Evolutionary conservation across 1,140 invertebrate genomes (phyloP).

Genomic region (Thaumatotibia leucotreta): DNA sequence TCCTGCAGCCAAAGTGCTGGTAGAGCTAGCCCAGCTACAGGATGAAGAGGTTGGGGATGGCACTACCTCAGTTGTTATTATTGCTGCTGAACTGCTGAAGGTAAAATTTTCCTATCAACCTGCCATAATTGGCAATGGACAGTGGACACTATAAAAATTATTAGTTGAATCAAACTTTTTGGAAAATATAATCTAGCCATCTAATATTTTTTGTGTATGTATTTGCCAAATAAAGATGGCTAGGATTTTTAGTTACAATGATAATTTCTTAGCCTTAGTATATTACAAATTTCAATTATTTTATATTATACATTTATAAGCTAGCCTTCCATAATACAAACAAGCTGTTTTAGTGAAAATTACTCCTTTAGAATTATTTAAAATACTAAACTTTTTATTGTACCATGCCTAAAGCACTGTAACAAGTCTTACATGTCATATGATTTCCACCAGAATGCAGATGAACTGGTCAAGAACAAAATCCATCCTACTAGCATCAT

Average conservation of each 20-base stretch:
- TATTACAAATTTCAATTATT: too few relatives aligned
- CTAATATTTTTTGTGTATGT: too few relatives aligned
- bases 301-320: neutral
- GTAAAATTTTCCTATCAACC: conserved; percentile 39
- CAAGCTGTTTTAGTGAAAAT: too few relatives aligned
- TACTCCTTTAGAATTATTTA: neutral
- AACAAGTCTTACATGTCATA: too few relatives aligned
- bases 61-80: conserved; percentile 97
- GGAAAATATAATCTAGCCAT: too few relatives aligned
- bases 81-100: conserved; percentile 82
- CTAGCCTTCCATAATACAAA: too few relatives aligned
- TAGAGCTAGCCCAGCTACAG: conserved; percentile 98
- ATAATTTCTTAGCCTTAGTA: too few relatives aligned
- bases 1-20: conserved; percentile 97
- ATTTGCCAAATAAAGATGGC: too few relatives aligned
- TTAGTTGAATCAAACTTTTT: too few relatives aligned
- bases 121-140: too few relatives aligned
- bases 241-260: too few relatives aligned
- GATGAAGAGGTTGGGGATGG: conserved; percentile 99
- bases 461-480: conserved; percentile 99
- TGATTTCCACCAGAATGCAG: conserved; percentile 95
- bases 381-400: neutral
- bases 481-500: conserved; percentile 99
- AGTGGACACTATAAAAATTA: neutral
- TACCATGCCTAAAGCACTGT: too few relatives aligned